phyloP scores from a whole-genome alignment of 2,888 invertebrate genomes.

The Choristoneura rosaceana region DNA sequence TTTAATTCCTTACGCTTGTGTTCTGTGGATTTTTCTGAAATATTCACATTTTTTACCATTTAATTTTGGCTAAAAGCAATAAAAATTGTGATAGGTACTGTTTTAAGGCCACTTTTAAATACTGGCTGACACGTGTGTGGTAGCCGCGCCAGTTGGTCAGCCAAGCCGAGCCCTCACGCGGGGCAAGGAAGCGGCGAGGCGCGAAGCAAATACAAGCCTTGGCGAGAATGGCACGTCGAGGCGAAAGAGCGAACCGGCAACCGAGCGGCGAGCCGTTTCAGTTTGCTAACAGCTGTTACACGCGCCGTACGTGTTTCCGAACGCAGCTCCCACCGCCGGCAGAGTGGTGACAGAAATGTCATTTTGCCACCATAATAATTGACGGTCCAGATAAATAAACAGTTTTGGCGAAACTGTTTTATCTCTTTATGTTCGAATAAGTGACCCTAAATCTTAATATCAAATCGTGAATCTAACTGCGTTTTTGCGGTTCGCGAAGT shows the following conservation, averaged over 20 bases:
- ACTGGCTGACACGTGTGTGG: constrained; percentile 31
- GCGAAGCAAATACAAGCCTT: constrained; percentile 25
- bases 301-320: constrained; percentile 67
- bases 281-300: constrained; percentile 71
- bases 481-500: constrained; percentile 38
- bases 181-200: constrained; percentile 54
- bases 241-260: neutral
- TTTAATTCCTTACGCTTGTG: neutral
- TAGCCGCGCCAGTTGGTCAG: constrained; percentile 37
- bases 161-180: constrained; percentile 41
- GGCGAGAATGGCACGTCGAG: constrained; percentile 2
- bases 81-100: no score
- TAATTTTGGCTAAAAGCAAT: neutral
- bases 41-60: no score
- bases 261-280: constrained; percentile 49
- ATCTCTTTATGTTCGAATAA: constrained; percentile 17
- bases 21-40: neutral
- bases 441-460: constrained; percentile 44
- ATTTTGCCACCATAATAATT: constrained; percentile 52
- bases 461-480: constrained; percentile 37
- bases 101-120: constrained; percentile 14
- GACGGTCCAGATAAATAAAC: constrained; percentile 49
- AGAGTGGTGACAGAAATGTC: constrained; percentile 66
- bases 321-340: constrained; percentile 54
- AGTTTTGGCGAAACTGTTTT: constrained; percentile 18